Conservation (phyloP, 2,113 vertebrate genomes). For the Tapirus terrestris region DNA sequence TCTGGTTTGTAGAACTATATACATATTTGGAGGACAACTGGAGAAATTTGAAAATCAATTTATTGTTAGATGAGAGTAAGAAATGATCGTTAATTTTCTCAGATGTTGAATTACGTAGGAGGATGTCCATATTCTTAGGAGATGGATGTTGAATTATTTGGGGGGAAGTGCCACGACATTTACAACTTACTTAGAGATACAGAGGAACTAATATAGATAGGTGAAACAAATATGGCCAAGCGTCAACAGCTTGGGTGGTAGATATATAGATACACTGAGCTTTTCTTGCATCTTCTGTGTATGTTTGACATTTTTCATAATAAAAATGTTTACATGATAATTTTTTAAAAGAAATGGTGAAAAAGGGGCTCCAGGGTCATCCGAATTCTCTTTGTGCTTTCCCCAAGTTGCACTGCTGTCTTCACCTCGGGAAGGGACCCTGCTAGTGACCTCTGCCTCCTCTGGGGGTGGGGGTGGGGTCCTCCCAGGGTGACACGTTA, state of each 20-base stretch:
- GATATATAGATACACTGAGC: neutral
- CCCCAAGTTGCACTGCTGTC: neutral
- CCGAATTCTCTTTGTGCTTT: too few species aligned
- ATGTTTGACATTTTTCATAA: neutral
- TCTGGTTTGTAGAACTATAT: neutral
- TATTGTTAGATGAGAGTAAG: neutral
- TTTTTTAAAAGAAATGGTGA: neutral
- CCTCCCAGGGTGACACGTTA: fast-evolving
- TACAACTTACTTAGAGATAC: neutral
- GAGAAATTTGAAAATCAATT: neutral
- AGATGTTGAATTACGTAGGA: neutral
- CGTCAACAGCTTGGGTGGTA: neutral
- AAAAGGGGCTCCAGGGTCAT: neutral
- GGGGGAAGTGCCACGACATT: neutral
- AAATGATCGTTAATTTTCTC: neutral
- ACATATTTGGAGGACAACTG: neutral
- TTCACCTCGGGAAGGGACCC: neutral
- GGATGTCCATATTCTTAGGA: neutral
- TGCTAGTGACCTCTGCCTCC: neutral
- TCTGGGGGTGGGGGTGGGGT: fast-evolving
- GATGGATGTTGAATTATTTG: neutral
- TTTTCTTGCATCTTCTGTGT: neutral
- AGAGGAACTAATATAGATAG: neutral
- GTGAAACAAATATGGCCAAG: neutral
- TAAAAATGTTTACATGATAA: neutral